Conservation (phyloP, 2,888 invertebrate genomes). For the Leptodirus hochenwartii region DNA sequence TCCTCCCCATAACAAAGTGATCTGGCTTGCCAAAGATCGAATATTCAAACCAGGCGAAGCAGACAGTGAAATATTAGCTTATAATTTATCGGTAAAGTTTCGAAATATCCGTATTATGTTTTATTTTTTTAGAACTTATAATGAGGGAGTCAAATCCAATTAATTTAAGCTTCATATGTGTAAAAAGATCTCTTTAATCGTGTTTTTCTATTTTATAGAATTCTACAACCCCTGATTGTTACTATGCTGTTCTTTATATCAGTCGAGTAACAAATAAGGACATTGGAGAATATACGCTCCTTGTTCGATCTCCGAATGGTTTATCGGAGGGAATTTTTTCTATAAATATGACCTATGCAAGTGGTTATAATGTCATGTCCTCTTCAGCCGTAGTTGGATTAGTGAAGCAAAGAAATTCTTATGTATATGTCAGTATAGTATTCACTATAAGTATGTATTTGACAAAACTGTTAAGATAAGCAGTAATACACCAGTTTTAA, state of each 20-base stretch:
- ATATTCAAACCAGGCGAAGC: conserved; percentile 35
- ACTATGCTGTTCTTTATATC: conserved; percentile 38
- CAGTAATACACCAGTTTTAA: conserved; percentile 15
- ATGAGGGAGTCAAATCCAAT: no score
- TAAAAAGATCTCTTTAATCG: no score
- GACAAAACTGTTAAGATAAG: no score
- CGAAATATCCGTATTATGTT: conserved; percentile 9
- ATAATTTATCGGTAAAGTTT: conserved; percentile 34
- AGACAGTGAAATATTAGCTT: conserved; percentile 30
- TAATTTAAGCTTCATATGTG: no score
- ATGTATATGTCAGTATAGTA: no score
- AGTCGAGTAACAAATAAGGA: conserved; percentile 35
- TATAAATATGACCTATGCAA: conserved; percentile 38
- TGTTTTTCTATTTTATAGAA: conserved; percentile 11
- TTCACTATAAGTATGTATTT: conserved; percentile 12
- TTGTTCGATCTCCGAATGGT: conserved; percentile 42
- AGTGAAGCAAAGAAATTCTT: no score
- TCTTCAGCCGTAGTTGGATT: no score
- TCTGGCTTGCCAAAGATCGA: conserved; percentile 40
- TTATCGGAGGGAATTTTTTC: conserved; percentile 41
- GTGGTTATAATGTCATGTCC: conserved; percentile 24
- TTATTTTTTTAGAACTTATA: no score
- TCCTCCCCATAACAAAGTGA: conserved; percentile 42
- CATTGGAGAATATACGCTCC: conserved; percentile 42
- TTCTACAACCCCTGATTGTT: conserved; percentile 32